phyloP scores from a whole-genome alignment of 2,888 invertebrate genomes.

The Crematogaster levior region DNA sequence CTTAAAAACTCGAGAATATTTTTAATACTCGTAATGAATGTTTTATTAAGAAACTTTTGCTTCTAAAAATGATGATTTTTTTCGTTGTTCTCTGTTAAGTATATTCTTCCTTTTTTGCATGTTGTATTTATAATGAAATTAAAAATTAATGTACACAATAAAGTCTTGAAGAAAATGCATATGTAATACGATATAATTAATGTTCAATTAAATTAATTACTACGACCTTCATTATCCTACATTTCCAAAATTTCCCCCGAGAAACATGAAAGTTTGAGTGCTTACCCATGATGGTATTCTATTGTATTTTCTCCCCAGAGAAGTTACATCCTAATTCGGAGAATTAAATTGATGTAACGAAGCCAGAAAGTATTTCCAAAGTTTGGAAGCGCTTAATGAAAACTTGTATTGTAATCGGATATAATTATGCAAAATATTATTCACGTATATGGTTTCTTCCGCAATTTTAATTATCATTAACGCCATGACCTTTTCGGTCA shows the following conservation, averaged over 20 bases:
- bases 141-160: not conserved
- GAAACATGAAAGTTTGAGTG: constrained; percentile 1
- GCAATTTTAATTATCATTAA: not conserved
- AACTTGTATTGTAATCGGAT: constrained; percentile 14
- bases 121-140: too few relatives aligned
- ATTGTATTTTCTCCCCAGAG: not conserved
- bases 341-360: constrained; percentile 31
- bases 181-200: constrained; percentile 6
- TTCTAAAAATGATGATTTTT: not conserved
- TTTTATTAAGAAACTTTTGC: not conserved
- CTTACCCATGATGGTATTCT: not conserved
- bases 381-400: not conserved
- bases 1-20: not conserved
- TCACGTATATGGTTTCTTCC: not conserved
- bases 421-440: not conserved
- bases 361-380: not conserved
- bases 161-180: not conserved
- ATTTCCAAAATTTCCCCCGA: constrained; percentile 1
- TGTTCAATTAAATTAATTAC: constrained; percentile 22
- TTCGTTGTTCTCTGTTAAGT: not conserved
- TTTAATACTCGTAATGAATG: not conserved
- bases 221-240: constrained; percentile 18
- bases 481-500: not conserved
- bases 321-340: constrained; percentile 11
- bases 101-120: not conserved